These are phyloP conservation scores for Nothura maculosa DNA, from an alignment of 2,797 vertebrate species.

Conservation along the genomic window DNA sequence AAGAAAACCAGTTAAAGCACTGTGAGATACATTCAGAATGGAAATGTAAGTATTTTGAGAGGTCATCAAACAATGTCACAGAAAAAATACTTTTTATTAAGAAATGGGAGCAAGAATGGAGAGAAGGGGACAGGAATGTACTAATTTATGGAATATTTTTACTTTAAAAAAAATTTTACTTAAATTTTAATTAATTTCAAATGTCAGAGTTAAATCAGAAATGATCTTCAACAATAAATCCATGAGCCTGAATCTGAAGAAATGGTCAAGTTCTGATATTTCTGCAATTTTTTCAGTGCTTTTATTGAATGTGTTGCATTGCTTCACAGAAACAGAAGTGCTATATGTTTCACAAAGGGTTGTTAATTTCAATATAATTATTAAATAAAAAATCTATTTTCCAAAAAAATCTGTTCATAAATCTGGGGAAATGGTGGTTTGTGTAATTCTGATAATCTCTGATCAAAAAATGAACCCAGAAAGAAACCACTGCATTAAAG, in stretches of 20 bases:
- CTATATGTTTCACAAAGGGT: background rate
- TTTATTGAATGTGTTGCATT: background rate
- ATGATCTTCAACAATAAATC: background rate
- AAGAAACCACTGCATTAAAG: background rate
- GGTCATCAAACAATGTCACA: background rate
- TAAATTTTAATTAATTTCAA: constrained; percentile 4
- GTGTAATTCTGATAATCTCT: background rate
- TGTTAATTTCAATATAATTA: background rate
- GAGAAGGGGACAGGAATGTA: background rate
- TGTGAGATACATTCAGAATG: background rate
- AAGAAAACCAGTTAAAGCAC: background rate
- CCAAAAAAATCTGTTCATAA: background rate
- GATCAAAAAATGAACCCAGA: background rate
- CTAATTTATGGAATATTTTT: background rate
- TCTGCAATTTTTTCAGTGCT: background rate
- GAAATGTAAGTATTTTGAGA: background rate
- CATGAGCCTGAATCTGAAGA: background rate
- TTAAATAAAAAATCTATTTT: background rate
- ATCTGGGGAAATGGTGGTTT: background rate
- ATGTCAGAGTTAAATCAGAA: background rate
- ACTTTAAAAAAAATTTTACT: background rate
- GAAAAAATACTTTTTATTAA: background rate
- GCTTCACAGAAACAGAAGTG: background rate
- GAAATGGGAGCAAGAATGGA: background rate
- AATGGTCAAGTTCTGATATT: background rate